Conservation (phyloP, 2,113 vertebrate species). For the Crotalus tigris region DNA sequence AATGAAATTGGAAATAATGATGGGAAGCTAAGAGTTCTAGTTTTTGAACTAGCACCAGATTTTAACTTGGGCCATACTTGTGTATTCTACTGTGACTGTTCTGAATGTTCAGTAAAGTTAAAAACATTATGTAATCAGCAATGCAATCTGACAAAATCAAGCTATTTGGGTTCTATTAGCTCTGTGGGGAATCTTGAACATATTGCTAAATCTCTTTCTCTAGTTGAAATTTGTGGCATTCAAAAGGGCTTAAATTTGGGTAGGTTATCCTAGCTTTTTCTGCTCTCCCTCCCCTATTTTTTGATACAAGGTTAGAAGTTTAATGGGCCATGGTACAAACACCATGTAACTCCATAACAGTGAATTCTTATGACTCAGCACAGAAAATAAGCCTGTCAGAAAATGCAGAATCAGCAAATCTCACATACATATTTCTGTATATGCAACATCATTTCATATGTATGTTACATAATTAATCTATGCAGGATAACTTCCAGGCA, state of each 20-base stretch:
- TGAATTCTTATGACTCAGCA: constrained; percentile 17
- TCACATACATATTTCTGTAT: constrained; percentile 5
- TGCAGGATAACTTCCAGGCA: constrained; percentile 23
- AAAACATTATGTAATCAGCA: background rate
- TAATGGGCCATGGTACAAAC: background rate
- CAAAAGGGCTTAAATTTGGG: background rate
- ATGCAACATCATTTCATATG: constrained; percentile 13
- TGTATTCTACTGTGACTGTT: background rate
- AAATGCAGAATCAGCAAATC: constrained; percentile 10
- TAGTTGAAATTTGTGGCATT: background rate
- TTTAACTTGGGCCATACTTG: background rate
- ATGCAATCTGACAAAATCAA: background rate
- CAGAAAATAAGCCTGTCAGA: constrained; percentile 35
- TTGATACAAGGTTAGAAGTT: background rate
- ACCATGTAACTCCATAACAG: background rate
- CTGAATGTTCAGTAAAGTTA: background rate
- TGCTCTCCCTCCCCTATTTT: background rate
- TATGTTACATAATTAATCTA: background rate
- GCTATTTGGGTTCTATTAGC: background rate
- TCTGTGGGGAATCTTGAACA: background rate
- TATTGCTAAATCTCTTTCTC: background rate
- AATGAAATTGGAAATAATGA: background rate
- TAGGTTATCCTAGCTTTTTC: background rate
- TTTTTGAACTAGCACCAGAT: background rate
- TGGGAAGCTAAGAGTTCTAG: background rate